phyloP scores from a whole-genome alignment of 1,140 invertebrate genomes.

The Cylas formicarius region DNA sequence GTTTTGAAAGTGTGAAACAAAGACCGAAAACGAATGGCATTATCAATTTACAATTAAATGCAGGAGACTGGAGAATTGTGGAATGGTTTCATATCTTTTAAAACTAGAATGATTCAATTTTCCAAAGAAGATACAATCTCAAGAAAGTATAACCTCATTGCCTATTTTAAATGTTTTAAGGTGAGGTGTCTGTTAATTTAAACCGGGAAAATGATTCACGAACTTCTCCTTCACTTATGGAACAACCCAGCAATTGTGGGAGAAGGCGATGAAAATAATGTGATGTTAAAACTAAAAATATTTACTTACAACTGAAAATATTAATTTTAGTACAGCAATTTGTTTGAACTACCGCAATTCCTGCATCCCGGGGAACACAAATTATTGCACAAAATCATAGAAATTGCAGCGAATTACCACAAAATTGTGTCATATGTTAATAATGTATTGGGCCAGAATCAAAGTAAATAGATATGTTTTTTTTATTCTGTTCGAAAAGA shows the following conservation, averaged over 20 bases:
- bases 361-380: slow-evolving; percentile 38
- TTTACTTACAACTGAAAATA: slow-evolving; percentile 7
- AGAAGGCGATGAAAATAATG: slow-evolving; percentile 17
- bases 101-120: too few species aligned
- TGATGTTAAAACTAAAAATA: slow-evolving; percentile 7
- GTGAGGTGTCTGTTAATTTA: background rate
- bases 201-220: slow-evolving; percentile 31
- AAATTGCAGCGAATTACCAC: slow-evolving; percentile 35
- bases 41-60: too few species aligned
- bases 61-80: too few species aligned
- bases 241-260: slow-evolving; percentile 25
- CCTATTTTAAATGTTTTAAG: too few species aligned
- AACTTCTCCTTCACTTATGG: slow-evolving; percentile 34
- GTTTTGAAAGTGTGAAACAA: too few species aligned
- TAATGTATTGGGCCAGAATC: slow-evolving; percentile 21
- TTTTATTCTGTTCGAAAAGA: slow-evolving; percentile 3
- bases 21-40: too few species aligned
- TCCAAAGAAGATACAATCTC: too few species aligned
- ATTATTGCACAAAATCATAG: slow-evolving; percentile 31
- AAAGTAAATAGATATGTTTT: slow-evolving; percentile 3
- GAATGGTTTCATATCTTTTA: too few species aligned
- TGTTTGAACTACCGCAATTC: slow-evolving; percentile 37
- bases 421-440: slow-evolving; percentile 34
- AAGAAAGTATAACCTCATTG: too few species aligned
- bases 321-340: slow-evolving; percentile 23